A percentile compares a stretch with the other conserved stretches of the same genome.
These are phyloP conservation scores for Mesocentrotus franciscanus DNA, from an alignment of 53 echinoderm and acorn worm genomes.

Conservation along the genomic window DNA sequence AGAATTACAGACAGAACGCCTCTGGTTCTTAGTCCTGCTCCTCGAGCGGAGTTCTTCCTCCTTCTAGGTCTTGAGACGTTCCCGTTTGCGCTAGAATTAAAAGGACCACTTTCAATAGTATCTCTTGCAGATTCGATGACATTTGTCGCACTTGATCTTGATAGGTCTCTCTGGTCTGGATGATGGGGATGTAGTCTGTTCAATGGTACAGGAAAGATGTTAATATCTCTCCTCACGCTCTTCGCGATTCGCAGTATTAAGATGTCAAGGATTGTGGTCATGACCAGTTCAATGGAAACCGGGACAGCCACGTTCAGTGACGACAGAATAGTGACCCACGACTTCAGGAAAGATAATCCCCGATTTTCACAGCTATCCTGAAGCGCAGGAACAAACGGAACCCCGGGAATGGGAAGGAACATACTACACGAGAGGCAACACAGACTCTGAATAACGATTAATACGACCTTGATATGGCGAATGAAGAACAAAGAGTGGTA, in stretches of 20 bases:
- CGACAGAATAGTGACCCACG: not conserved
- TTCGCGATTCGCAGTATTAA: not conserved
- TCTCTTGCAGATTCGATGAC: no score
- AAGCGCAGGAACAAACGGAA: not conserved
- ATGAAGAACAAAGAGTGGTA: not conserved
- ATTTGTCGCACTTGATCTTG: not conserved
- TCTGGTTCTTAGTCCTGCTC: not conserved
- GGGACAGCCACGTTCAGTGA: constrained; percentile 4
- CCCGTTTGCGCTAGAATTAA: not conserved
- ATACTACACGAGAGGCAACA: not conserved
- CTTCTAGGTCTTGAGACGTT: not conserved
- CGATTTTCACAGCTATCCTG: not conserved
- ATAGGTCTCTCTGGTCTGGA: not conserved
- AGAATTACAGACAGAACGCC: not conserved
- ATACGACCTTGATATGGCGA: not conserved
- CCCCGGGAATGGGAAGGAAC: not conserved
- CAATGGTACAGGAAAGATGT: not conserved
- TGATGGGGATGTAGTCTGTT: not conserved
- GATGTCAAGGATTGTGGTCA: not conserved
- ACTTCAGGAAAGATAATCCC: not conserved
- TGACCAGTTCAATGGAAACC: not conserved
- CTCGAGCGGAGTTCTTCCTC: not conserved
- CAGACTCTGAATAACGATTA: not conserved
- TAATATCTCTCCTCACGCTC: not conserved
- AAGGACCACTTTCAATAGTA: not conserved